These are phyloP conservation scores for Hirundichthys speculiger DNA, from an alignment of 2,113 vertebrate species.

Conservation along the genomic window DNA sequence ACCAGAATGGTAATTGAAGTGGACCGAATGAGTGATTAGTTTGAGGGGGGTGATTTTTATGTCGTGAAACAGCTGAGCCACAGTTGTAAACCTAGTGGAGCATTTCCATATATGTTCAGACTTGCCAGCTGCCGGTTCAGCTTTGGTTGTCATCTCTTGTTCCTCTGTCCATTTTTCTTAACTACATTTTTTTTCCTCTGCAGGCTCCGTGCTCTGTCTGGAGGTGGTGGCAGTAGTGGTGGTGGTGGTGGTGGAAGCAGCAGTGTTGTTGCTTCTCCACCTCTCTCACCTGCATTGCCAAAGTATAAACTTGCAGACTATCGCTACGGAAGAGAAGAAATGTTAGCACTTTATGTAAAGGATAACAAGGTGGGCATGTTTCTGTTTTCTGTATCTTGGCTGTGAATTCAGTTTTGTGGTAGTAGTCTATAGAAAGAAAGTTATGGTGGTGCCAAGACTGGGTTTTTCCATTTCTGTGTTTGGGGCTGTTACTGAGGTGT, in stretches of 20 bases:
- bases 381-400: not conserved
- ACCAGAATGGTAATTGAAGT: slow-evolving; percentile 94
- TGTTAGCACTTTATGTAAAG: slow-evolving; percentile 99
- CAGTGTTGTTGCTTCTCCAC: slow-evolving; percentile 89
- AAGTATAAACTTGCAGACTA: slow-evolving; percentile 99
- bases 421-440: too few species aligned
- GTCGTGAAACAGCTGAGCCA: slow-evolving; percentile 39
- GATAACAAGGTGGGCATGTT: slow-evolving; percentile 90
- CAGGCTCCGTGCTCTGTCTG: slow-evolving; percentile 97
- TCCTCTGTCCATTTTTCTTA: slow-evolving; percentile 19
- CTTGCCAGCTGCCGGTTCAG: slow-evolving; percentile 21
- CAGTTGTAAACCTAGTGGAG: not conserved
- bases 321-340: slow-evolving; percentile 99
- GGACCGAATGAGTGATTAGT: slow-evolving; percentile 4
- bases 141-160: slow-evolving; percentile 1
- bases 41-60: not conserved
- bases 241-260: slow-evolving; percentile 63
- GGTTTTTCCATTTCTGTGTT: too few species aligned
- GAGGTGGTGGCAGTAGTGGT: slow-evolving; percentile 80
- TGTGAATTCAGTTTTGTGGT: too few species aligned
- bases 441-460: too few species aligned
- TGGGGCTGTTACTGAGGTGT: too few species aligned
- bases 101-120: slow-evolving; percentile 25
- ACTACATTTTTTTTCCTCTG: slow-evolving; percentile 32
- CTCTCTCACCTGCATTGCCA: slow-evolving; percentile 96